Conservation (phyloP, 2,888 invertebrate species). For the Anorthoa munda region DNA sequence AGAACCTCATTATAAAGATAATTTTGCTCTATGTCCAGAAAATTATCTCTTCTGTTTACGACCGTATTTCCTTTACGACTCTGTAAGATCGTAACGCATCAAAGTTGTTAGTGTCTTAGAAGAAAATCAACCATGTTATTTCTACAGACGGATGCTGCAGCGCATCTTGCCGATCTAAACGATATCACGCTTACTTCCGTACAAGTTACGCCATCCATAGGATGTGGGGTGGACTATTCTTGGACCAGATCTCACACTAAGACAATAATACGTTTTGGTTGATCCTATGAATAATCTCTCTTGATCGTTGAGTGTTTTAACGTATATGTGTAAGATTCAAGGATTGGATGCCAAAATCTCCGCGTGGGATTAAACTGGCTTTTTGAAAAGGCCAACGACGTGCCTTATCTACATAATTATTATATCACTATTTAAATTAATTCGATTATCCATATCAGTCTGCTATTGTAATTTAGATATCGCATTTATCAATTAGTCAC, state of each 20-base stretch:
- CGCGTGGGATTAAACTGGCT: neutral
- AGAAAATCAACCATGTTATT: constrained; percentile 16
- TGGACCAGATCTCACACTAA: constrained; percentile 35
- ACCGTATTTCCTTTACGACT: neutral
- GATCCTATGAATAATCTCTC: constrained; percentile 16
- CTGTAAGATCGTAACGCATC: neutral
- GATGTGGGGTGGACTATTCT: constrained; percentile 55
- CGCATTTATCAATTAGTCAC: constrained; percentile 15
- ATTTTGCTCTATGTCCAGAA: neutral
- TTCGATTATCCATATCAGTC: constrained; percentile 22
- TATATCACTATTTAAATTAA: constrained; percentile 38
- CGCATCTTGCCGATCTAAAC: constrained; percentile 32
- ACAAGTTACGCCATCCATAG: constrained; percentile 52
- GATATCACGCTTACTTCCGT: constrained; percentile 35
- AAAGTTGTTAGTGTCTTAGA: neutral
- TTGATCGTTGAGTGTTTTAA: constrained; percentile 18
- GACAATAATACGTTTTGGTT: constrained; percentile 16
- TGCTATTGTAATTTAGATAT: constrained; percentile 9
- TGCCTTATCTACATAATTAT: constrained; percentile 26
- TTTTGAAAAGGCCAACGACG: neutral
- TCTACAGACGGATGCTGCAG: constrained; percentile 32
- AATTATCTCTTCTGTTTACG: neutral
- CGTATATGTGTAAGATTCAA: constrained; percentile 14
- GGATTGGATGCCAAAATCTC: constrained; percentile 1
- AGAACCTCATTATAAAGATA: neutral